Conservation (phyloP, 2,888 invertebrate genomes). For the Lithophane socia region DNA sequence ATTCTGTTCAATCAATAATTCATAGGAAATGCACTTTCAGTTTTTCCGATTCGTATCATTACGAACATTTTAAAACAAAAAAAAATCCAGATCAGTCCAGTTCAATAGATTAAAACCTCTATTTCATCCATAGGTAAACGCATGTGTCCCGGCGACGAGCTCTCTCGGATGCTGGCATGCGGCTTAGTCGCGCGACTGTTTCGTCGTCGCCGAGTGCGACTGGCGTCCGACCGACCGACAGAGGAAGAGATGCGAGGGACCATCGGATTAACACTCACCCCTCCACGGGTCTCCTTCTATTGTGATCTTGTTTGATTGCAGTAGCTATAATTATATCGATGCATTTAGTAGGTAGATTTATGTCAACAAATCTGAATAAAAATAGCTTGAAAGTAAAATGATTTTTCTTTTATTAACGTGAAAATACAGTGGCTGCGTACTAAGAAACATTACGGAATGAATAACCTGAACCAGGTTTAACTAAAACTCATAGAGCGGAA, state of each 20-base stretch:
- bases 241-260: slow-evolving; percentile 91
- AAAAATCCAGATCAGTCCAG: no score
- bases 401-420: not conserved
- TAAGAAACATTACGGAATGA: no score
- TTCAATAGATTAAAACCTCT: not conserved
- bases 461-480: not conserved
- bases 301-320: slow-evolving; percentile 76
- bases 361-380: slow-evolving; percentile 8
- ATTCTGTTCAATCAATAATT: not conserved
- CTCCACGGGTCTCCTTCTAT: slow-evolving; percentile 87
- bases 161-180: slow-evolving; percentile 93
- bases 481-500: not conserved
- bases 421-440: not conserved
- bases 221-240: slow-evolving; percentile 84
- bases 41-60: no score
- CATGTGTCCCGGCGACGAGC: slow-evolving; percentile 96
- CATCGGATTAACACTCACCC: slow-evolving; percentile 94
- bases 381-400: not conserved
- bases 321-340: not conserved
- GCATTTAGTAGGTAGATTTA: slow-evolving; percentile 2
- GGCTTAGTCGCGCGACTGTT: slow-evolving; percentile 92
- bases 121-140: slow-evolving; percentile 92
- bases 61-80: no score
- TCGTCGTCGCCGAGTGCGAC: slow-evolving; percentile 91
- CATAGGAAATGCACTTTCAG: not conserved